Percentiles rank a stretch among this genome's conserved stretches.
Conservation (phyloP, 2,888 invertebrate genomes). For the Zaprionus lineosus region DNA sequence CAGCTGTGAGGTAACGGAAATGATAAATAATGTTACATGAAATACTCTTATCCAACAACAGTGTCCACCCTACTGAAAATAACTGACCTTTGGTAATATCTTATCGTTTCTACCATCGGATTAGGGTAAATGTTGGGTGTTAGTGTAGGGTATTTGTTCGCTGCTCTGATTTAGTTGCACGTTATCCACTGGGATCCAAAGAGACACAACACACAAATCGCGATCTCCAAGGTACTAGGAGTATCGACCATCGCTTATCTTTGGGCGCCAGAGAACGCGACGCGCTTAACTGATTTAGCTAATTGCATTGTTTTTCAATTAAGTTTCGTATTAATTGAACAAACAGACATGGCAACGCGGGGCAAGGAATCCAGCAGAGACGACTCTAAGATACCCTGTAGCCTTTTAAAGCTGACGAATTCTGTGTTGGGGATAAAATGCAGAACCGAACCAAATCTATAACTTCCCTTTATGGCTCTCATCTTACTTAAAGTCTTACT, state of each 20-base stretch:
- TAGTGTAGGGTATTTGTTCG: conserved; percentile 8
- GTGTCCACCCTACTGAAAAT: neutral
- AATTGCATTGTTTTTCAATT: conserved; percentile 80
- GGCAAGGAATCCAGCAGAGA: no score
- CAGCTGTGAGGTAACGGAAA: no score
- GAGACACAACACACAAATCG: neutral
- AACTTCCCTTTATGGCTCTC: no score
- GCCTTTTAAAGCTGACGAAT: no score
- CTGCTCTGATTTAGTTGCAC: neutral
- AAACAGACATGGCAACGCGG: no score
- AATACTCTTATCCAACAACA: no score
- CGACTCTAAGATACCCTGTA: no score
- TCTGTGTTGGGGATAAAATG: no score
- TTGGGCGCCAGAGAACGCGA: conserved; percentile 56
- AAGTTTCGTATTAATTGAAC: conserved; percentile 74
- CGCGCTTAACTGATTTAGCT: conserved; percentile 76
- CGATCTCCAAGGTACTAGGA: neutral
- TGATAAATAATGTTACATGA: no score
- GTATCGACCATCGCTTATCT: conserved; percentile 32
- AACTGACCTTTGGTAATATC: neutral
- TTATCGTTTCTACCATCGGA: no score
- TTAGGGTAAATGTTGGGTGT: neutral
- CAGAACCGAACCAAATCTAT: no score
- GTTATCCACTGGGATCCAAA: neutral
- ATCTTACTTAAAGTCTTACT: no score